Evolutionary conservation across 2,113 vertebrate genomes (phyloP).

Genomic region (Apodemus sylvaticus): DNA sequence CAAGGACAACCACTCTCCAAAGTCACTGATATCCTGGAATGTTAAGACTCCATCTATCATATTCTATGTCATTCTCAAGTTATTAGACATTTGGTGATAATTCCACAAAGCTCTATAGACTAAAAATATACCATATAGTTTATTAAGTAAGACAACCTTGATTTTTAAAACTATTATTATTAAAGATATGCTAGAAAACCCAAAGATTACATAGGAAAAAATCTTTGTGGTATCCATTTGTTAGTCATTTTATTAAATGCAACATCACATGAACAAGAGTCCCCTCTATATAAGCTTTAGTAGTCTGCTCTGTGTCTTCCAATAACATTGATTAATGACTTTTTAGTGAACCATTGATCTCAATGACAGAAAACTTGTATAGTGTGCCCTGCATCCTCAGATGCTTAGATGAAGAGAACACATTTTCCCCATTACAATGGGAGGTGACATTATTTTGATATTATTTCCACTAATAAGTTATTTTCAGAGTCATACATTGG

Average conservation of each 20-base stretch:
- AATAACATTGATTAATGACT: conserved; percentile 38
- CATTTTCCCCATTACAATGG: background rate
- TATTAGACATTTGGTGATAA: background rate
- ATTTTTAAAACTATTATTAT: background rate
- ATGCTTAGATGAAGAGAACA: background rate
- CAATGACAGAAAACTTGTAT: background rate
- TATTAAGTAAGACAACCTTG: background rate
- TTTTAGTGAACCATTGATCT: background rate
- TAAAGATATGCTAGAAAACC: background rate
- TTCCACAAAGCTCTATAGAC: background rate
- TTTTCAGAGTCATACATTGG: background rate
- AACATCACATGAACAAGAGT: conserved; percentile 9
- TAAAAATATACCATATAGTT: background rate
- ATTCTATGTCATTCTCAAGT: background rate
- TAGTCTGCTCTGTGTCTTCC: background rate
- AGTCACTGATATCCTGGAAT: background rate
- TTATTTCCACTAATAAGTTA: background rate
- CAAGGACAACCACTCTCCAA: background rate
- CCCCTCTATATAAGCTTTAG: background rate
- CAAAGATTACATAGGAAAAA: background rate
- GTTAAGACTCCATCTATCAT: background rate
- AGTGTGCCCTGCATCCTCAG: background rate
- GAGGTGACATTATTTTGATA: background rate
- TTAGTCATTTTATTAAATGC: conserved; percentile 15
- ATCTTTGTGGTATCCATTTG: background rate